Evolutionary conservation across 2,797 vertebrate genomes (phyloP).

Genomic region (Myiotriccus ornatus): DNA sequence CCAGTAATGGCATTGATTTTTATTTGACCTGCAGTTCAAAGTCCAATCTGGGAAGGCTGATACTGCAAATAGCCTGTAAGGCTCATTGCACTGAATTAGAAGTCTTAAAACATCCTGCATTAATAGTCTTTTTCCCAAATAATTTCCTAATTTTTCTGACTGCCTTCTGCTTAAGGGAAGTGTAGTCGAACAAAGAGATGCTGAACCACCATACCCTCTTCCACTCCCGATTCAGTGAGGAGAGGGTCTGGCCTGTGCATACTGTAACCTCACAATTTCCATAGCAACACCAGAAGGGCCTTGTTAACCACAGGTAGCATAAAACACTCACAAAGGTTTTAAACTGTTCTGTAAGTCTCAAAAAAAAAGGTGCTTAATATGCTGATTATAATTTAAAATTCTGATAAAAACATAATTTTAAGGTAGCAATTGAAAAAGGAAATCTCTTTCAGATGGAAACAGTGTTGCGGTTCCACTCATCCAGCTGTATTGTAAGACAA

Average conservation of each 20-base stretch:
- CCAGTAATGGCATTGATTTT: slow-evolving; percentile 22
- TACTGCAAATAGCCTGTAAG: not conserved
- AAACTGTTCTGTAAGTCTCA: not conserved
- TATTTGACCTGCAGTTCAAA: not conserved
- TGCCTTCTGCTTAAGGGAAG: not conserved
- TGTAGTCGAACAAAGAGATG: not conserved
- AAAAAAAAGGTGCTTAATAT: not conserved
- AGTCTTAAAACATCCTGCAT: not conserved
- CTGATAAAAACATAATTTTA: not conserved
- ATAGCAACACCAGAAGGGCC: slow-evolving; percentile 42
- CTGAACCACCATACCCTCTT: not conserved
- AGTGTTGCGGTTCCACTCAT: not conserved
- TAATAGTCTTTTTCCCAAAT: not conserved
- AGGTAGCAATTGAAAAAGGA: not conserved
- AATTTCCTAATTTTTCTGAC: slow-evolving; percentile 2
- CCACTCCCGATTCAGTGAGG: not conserved
- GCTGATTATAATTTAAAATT: not conserved
- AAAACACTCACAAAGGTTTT: not conserved
- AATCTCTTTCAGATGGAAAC: not conserved
- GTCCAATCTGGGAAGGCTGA: not conserved
- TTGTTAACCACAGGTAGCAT: slow-evolving; percentile 5
- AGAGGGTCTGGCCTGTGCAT: not conserved
- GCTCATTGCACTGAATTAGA: not conserved
- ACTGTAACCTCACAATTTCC: slow-evolving; percentile 22
- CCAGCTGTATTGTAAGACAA: not conserved